Conservation (phyloP, 2,113 vertebrate species). For the Candoia aspera region DNA sequence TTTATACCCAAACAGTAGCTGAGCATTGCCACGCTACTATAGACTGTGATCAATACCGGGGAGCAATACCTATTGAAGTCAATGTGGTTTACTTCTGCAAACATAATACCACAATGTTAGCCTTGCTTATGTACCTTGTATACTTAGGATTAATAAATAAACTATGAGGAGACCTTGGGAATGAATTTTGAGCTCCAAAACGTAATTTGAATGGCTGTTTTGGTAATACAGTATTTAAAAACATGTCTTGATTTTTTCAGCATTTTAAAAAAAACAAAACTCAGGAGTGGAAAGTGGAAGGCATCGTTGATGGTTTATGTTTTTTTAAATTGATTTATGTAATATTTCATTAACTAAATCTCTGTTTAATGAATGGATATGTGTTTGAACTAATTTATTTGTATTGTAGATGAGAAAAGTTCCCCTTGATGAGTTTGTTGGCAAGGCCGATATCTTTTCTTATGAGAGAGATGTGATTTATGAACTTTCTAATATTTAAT, state of each 20-base stretch:
- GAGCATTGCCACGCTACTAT: not conserved
- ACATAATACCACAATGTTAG: not conserved
- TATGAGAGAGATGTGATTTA: slow-evolving; percentile 1
- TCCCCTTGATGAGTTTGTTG: not conserved
- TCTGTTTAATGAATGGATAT: slow-evolving; percentile 10
- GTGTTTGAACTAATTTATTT: slow-evolving; percentile 14
- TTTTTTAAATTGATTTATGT: not conserved
- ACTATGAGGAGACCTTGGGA: not conserved
- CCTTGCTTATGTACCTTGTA: not conserved
- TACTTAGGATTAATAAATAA: not conserved
- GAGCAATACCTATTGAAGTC: not conserved
- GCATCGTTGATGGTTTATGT: not conserved
- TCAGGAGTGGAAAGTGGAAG: not conserved
- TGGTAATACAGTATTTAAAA: not conserved
- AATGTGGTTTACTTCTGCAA: not conserved
- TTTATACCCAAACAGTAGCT: not conserved
- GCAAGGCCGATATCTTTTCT: not conserved
- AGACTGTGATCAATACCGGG: not conserved
- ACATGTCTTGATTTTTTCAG: not conserved
- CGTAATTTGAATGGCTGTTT: slow-evolving; percentile 3
- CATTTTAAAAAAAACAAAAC: not conserved
- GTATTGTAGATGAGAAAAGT: slow-evolving; percentile 5
- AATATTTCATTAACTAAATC: slow-evolving; percentile 13
- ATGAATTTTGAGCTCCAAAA: not conserved
- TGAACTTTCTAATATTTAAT: slow-evolving; percentile 11